Conservation (phyloP, 2,797 vertebrate species). For the Nannoperca obscura region DNA sequence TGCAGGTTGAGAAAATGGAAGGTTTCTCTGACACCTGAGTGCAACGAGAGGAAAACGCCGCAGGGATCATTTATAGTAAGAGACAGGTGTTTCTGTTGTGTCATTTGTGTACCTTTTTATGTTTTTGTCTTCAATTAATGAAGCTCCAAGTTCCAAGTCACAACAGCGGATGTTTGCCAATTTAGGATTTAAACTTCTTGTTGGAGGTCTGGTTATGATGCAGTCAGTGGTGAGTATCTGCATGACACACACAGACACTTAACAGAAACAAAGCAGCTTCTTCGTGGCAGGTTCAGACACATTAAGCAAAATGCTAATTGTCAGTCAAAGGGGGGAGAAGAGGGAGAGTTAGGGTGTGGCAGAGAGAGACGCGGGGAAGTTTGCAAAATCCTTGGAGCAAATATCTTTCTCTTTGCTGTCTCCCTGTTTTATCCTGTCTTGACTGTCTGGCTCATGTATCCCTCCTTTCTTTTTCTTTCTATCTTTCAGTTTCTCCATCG, state of each 20-base stretch:
- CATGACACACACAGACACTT: constrained; percentile 18
- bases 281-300: constrained; percentile 52
- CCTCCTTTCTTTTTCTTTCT: not conserved
- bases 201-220: not conserved
- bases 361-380: constrained; percentile 26
- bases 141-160: not conserved
- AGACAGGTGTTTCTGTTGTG: not conserved
- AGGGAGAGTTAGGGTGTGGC: constrained; percentile 42
- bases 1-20: constrained; percentile 19
- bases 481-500: constrained; percentile 13
- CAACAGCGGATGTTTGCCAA: not conserved
- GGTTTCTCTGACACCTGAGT: constrained; percentile 10
- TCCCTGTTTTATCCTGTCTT: constrained; percentile 51
- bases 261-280: constrained; percentile 2
- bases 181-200: not conserved
- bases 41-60: not conserved
- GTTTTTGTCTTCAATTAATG: not conserved
- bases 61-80: not conserved
- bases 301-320: constrained; percentile 36
- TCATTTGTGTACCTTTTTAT: not conserved
- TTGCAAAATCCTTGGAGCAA: constrained; percentile 37
- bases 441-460: constrained; percentile 35
- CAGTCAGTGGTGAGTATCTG: constrained; percentile 21
- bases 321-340: constrained; percentile 12
- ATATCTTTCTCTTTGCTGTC: not conserved